These are phyloP conservation scores for Thyatira batis DNA, from an alignment of 2,888 invertebrate species.

Conservation along the genomic window DNA sequence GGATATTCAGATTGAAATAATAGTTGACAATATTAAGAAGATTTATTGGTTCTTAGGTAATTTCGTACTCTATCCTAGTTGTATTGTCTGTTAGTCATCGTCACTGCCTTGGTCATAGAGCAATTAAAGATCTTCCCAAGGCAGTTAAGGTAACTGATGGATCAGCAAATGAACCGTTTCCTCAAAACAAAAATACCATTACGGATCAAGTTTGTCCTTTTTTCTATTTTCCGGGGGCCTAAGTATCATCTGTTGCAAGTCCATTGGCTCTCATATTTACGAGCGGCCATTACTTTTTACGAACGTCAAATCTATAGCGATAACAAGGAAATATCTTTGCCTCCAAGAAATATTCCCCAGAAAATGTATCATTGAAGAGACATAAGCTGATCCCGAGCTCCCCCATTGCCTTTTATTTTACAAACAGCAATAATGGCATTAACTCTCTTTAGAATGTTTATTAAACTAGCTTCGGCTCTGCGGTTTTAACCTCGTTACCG, in stretches of 20 bases:
- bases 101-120: no score
- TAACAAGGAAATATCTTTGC: conserved; percentile 11
- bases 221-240: not conserved
- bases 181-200: not conserved
- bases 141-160: no score
- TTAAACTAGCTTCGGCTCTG: no score
- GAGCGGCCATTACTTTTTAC: conserved; percentile 14
- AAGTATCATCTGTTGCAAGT: conserved; percentile 10
- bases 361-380: not conserved
- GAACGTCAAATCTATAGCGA: conserved; percentile 6
- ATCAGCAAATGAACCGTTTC: no score
- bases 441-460: no score
- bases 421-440: not conserved
- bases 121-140: no score
- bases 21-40: no score
- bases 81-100: no score
- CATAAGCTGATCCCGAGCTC: not conserved
- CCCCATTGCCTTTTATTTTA: not conserved
- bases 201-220: not conserved
- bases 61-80: no score
- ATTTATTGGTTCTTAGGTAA: no score
- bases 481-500: no score
- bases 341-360: not conserved
- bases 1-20: no score
- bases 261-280: conserved; percentile 15